Percentiles rank a stretch among this genome's conserved stretches.
These are phyloP conservation scores for Horisme vitalbata DNA, from an alignment of 2,888 invertebrate genomes.

Conservation along the genomic window DNA sequence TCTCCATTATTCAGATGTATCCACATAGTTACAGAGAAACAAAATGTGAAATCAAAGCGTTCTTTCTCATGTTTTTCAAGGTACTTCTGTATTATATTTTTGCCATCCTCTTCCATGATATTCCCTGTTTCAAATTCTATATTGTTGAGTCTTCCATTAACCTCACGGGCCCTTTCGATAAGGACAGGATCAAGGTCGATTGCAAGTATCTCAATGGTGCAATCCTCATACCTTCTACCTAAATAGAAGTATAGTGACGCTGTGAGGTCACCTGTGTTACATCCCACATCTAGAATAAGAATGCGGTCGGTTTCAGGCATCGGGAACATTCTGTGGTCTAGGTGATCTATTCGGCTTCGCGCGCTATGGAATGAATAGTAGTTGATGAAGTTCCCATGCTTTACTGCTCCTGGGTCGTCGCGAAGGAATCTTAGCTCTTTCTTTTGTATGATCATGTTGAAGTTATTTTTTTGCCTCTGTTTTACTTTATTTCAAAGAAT, in stretches of 20 bases:
- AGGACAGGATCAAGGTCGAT: slow-evolving; percentile 89
- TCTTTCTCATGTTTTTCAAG: slow-evolving; percentile 61
- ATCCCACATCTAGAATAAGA: slow-evolving; percentile 88
- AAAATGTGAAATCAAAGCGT: slow-evolving; percentile 87
- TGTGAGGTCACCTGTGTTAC: slow-evolving; percentile 91
- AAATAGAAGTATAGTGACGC: slow-evolving; percentile 80
- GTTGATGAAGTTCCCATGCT: slow-evolving; percentile 93
- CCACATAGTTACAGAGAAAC: slow-evolving; percentile 95
- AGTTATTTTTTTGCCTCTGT: too few relatives aligned
- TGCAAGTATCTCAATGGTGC: slow-evolving; percentile 81
- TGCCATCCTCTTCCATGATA: slow-evolving; percentile 76
- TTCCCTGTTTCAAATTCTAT: slow-evolving; percentile 84
- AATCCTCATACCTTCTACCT: slow-evolving; percentile 55
- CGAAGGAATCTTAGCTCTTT: slow-evolving; percentile 70
- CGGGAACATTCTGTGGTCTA: slow-evolving; percentile 72
- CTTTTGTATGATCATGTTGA: slow-evolving; percentile 35
- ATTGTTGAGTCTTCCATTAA: slow-evolving; percentile 56
- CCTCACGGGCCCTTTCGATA: slow-evolving; percentile 85
- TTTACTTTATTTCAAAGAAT: too few relatives aligned
- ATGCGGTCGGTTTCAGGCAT: slow-evolving; percentile 43
- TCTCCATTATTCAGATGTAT: slow-evolving; percentile 94
- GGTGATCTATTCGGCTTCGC: slow-evolving; percentile 84
- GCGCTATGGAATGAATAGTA: slow-evolving; percentile 92
- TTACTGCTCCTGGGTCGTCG: slow-evolving; percentile 89
- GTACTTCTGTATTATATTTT: slow-evolving; percentile 66